Percentiles rank a stretch among this genome's conserved stretches.
Evolutionary conservation across 2,888 invertebrate species (phyloP).

Genomic region (Mesodorylaimus sp.): DNA sequence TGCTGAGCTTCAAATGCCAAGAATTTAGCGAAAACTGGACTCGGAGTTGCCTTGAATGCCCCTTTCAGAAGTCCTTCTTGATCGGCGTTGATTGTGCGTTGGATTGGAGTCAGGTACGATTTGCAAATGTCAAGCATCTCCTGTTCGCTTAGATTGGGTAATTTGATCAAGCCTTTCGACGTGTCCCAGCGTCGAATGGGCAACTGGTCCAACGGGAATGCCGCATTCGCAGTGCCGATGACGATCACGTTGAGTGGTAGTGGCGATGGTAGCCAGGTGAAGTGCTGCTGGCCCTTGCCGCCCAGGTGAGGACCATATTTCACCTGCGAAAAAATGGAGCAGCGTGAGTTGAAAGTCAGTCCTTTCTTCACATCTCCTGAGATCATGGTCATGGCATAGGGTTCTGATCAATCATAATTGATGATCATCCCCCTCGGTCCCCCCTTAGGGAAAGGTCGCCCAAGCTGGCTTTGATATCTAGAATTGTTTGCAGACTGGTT

Average conservation of each 20-base stretch:
- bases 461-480: too few relatives aligned
- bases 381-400: too few relatives aligned
- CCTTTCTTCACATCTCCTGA: too few relatives aligned
- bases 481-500: too few relatives aligned
- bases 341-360: too few relatives aligned
- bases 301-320: constrained; percentile 1
- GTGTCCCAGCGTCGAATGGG: too few relatives aligned
- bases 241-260: constrained; percentile 1
- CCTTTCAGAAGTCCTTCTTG: not conserved
- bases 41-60: not conserved
- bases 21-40: not conserved
- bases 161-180: too few relatives aligned
- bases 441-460: too few relatives aligned
- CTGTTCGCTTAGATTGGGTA: too few relatives aligned
- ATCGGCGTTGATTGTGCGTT: not conserved
- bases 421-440: too few relatives aligned
- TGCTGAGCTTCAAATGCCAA: not conserved
- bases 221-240: not conserved
- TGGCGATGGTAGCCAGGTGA: not conserved
- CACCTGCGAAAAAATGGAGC: too few relatives aligned
- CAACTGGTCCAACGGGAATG: not conserved
- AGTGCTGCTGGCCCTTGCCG: not conserved
- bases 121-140: not conserved
- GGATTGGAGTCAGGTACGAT: not conserved
- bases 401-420: too few relatives aligned